Evolutionary conservation across 2,797 vertebrate genomes (phyloP).

Genomic region (Sternarchorhynchus goeldii): DNA sequence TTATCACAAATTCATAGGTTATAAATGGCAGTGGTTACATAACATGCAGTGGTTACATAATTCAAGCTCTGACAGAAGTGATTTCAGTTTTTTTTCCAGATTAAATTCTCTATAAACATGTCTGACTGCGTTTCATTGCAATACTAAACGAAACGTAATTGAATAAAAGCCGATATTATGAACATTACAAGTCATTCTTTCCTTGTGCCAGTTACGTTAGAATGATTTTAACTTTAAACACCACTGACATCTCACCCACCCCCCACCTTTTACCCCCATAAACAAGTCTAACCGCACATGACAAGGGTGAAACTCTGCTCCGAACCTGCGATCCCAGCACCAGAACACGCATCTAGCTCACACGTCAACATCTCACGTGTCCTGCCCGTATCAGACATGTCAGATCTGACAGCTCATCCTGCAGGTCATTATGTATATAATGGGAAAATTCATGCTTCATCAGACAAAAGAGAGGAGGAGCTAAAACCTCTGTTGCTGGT

Average conservation of each 20-base stretch:
- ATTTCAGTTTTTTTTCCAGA: too few species aligned
- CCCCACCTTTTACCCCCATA: background rate
- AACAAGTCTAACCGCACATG: constrained; percentile 16
- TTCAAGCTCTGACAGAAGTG: too few species aligned
- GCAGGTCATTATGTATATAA: background rate
- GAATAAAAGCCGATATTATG: background rate
- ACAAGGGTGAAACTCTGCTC: constrained; percentile 5
- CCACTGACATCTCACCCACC: background rate
- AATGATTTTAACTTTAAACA: background rate
- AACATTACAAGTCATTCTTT: background rate
- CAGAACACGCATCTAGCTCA: background rate
- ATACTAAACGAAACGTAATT: background rate
- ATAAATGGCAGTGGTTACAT: too few species aligned
- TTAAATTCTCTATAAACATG: too few species aligned
- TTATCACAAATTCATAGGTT: too few species aligned
- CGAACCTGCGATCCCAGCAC: background rate
- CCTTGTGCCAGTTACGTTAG: background rate
- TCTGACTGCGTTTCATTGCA: too few species aligned
- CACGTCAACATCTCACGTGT: background rate
- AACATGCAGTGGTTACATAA: too few species aligned
- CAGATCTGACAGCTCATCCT: background rate
- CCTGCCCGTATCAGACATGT: background rate
- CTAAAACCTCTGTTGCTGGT: too few species aligned
- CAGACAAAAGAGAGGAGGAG: background rate
- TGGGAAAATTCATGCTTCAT: background rate